Evolutionary conservation across 2,797 vertebrate genomes (phyloP).

Genomic region (Cossypha niveicapilla): DNA sequence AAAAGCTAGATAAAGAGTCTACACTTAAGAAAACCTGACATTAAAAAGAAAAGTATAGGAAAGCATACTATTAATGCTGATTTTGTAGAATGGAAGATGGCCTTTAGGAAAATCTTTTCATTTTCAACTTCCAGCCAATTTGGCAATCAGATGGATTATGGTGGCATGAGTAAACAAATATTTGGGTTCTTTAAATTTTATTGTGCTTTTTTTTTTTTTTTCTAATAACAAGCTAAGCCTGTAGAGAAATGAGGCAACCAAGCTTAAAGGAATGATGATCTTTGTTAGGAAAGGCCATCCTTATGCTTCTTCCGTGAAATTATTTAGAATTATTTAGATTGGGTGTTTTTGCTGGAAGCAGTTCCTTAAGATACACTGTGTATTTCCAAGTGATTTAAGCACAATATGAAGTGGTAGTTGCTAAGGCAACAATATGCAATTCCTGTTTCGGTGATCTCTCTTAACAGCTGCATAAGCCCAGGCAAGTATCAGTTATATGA

Average conservation of each 20-base stretch:
- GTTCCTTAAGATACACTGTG: not conserved
- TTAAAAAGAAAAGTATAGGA: not conserved
- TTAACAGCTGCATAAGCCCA: conserved; percentile 32
- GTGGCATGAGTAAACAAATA: not conserved
- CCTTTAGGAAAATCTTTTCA: not conserved
- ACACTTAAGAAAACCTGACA: not conserved
- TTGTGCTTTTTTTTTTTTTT: not conserved
- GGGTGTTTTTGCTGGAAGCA: not conserved
- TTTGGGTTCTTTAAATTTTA: not conserved
- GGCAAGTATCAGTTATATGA: not conserved
- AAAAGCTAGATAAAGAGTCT: not conserved
- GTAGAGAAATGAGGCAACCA: not conserved
- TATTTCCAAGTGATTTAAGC: conserved; percentile 33
- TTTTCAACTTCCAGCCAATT: not conserved
- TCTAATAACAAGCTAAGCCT: not conserved
- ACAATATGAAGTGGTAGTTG: conserved; percentile 46
- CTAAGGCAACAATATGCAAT: conserved; percentile 46
- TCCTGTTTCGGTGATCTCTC: not conserved
- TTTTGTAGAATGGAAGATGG: not conserved
- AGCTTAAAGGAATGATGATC: not conserved
- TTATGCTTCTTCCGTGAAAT: not conserved
- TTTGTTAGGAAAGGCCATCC: not conserved
- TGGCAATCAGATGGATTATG: not conserved
- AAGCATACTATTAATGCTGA: not conserved
- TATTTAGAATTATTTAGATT: not conserved